Conservation (phyloP, 2,888 invertebrate genomes). For the Stomorhina lunata region DNA sequence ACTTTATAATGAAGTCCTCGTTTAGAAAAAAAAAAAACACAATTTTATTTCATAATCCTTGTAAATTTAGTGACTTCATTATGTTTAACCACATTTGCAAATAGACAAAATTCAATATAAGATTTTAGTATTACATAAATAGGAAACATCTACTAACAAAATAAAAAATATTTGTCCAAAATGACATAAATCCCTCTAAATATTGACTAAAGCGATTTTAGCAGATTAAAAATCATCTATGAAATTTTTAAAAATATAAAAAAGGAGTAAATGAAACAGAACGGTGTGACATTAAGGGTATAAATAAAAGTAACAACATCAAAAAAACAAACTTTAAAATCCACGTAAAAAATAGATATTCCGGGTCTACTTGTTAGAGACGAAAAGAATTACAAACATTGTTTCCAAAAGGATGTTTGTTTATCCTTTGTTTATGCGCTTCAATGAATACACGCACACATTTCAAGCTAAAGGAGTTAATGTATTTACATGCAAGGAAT, state of each 20-base stretch:
- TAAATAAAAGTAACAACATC: slow-evolving; percentile 23
- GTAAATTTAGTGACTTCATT: slow-evolving; percentile 64
- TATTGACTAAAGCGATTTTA: slow-evolving; percentile 80
- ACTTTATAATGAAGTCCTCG: not conserved
- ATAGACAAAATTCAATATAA: slow-evolving; percentile 43
- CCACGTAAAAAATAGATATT: slow-evolving; percentile 1
- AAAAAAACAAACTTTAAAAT: slow-evolving; percentile 34
- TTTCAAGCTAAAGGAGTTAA: no score
- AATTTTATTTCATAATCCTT: slow-evolving; percentile 44
- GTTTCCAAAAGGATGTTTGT: slow-evolving; percentile 72
- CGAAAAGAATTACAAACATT: slow-evolving; percentile 6
- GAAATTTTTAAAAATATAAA: slow-evolving; percentile 40
- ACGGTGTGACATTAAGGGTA: slow-evolving; percentile 65
- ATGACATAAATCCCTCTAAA: slow-evolving; percentile 80
- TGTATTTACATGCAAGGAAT: no score
- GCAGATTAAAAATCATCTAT: slow-evolving; percentile 78
- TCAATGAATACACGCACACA: slow-evolving; percentile 76
- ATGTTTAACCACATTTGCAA: slow-evolving; percentile 60
- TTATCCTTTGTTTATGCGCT: slow-evolving; percentile 78
- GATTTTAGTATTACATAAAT: slow-evolving; percentile 19
- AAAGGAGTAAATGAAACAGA: slow-evolving; percentile 69
- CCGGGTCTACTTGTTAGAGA: slow-evolving; percentile 29
- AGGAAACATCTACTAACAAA: slow-evolving; percentile 10
- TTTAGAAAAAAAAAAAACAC: no score
- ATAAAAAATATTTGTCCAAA: slow-evolving; percentile 64